phyloP scores from a whole-genome alignment of 2,888 invertebrate genomes.

The Siphonodentalium dalli region DNA sequence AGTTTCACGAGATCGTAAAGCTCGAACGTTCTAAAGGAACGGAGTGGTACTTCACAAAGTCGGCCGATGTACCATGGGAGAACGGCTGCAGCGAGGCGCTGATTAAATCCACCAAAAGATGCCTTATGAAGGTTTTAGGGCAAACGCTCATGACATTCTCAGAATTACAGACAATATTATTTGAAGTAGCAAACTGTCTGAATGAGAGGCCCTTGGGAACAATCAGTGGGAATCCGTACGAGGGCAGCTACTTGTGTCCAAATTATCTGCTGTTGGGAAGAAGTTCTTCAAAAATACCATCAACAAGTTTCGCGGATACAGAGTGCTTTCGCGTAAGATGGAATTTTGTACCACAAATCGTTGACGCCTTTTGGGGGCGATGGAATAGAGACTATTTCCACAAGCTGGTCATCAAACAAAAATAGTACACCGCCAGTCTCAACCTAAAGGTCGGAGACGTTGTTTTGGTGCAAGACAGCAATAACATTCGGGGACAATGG shows the following conservation, averaged over 20 bases:
- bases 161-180: too few relatives aligned
- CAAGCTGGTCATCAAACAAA: constrained; percentile 13
- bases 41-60: too few relatives aligned
- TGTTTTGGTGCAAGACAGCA: constrained; percentile 9
- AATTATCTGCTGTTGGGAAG: constrained; percentile 1
- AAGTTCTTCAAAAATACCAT: background rate
- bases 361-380: constrained; percentile 6
- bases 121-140: too few relatives aligned
- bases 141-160: too few relatives aligned
- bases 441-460: constrained; percentile 5
- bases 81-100: too few relatives aligned
- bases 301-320: too few relatives aligned
- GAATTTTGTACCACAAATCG: constrained; percentile 9
- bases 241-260: too few relatives aligned
- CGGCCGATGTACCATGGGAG: too few relatives aligned
- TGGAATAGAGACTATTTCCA: constrained; percentile 9
- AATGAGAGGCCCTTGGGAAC: constrained; percentile 2
- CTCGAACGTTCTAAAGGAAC: too few relatives aligned
- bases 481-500: constrained; percentile 9
- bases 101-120: too few relatives aligned
- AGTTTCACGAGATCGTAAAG: too few relatives aligned
- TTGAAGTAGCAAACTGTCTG: constrained; percentile 3
- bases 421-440: constrained; percentile 3
- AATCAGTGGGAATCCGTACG: background rate
- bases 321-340: background rate